phyloP scores from a whole-genome alignment of 2,113 vertebrate species.

The Pterocles orientalis region DNA sequence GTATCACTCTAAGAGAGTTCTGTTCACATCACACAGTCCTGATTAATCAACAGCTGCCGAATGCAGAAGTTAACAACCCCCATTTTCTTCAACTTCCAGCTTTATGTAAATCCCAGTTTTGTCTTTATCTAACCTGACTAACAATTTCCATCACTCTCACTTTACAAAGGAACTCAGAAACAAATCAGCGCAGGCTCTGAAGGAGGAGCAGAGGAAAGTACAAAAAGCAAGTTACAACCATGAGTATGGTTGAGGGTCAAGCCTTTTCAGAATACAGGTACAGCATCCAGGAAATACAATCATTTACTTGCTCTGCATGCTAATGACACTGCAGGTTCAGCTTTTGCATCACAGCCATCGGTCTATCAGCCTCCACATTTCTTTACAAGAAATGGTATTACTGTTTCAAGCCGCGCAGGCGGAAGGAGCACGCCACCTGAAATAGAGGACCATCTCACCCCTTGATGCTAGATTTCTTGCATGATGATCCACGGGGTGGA shows the following conservation, averaged over 20 bases:
- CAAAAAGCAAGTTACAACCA: background rate
- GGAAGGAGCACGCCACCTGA: slow-evolving; percentile 54
- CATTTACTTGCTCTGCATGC: slow-evolving; percentile 35
- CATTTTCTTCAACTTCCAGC: background rate
- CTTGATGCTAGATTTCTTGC: slow-evolving; percentile 74
- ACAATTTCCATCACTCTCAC: background rate
- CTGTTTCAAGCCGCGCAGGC: slow-evolving; percentile 61
- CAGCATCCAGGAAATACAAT: background rate
- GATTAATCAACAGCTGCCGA: background rate
- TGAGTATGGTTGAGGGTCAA: background rate
- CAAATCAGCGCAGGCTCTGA: background rate
- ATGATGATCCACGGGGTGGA: slow-evolving; percentile 76
- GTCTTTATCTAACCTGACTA: background rate
- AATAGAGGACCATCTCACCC: slow-evolving; percentile 79
- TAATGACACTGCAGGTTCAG: background rate
- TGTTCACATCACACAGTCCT: background rate
- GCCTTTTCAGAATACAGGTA: background rate
- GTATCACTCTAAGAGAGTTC: background rate
- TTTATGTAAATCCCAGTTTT: background rate
- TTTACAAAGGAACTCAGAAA: background rate
- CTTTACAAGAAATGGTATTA: background rate
- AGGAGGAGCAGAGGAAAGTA: slow-evolving; percentile 6
- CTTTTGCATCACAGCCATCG: background rate
- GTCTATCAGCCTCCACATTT: background rate
- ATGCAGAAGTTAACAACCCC: background rate